These are phyloP conservation scores for Anguilla japonica DNA, from an alignment of 2,113 vertebrate species.

Conservation along the genomic window DNA sequence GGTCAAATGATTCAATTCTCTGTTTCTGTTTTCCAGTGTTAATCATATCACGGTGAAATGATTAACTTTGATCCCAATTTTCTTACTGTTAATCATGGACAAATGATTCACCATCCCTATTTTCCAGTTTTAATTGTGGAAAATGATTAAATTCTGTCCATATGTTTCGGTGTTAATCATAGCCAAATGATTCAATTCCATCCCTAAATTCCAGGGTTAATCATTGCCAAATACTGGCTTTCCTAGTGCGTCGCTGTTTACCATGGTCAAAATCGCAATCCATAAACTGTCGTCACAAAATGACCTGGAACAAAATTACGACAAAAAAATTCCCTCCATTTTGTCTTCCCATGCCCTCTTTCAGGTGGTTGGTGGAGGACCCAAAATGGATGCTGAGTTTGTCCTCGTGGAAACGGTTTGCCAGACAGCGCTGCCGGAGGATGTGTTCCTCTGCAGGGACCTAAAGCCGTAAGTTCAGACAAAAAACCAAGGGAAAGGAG, in stretches of 20 bases:
- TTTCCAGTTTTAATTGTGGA: no score
- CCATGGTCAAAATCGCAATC: background rate
- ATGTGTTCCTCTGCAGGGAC: slow-evolving; percentile 50
- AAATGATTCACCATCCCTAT: no score
- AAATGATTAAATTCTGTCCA: no score
- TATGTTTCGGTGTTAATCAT: no score
- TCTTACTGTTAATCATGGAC: no score
- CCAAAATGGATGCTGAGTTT: slow-evolving; percentile 55
- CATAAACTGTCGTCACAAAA: background rate
- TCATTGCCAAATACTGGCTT: no score
- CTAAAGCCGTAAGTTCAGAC: slow-evolving; percentile 63
- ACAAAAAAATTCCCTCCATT: background rate
- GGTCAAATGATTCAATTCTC: no score
- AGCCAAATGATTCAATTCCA: no score
- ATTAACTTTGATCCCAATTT: no score
- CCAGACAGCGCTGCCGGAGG: slow-evolving; percentile 27
- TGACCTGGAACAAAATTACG: background rate
- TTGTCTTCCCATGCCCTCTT: background rate
- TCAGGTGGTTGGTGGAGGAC: slow-evolving; percentile 57
- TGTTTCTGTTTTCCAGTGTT: background rate
- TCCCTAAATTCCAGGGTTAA: no score
- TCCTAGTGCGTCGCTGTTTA: no score
- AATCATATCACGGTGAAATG: background rate
- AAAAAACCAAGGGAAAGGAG: background rate
- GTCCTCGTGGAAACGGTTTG: slow-evolving; percentile 65